phyloP scores from a whole-genome alignment of 2,888 invertebrate species.

The Acleris literana region DNA sequence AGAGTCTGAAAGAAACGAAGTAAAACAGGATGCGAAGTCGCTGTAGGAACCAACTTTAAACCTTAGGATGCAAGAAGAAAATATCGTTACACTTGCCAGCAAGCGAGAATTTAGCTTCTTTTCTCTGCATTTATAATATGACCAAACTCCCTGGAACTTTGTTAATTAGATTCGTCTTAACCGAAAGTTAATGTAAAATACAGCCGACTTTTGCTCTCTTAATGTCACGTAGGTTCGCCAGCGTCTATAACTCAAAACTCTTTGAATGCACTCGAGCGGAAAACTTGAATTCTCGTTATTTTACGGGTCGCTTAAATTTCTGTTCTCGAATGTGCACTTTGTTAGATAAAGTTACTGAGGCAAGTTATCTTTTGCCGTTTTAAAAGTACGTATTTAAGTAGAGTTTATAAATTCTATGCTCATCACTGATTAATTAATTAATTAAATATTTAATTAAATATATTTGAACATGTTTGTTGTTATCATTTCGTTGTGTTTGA shows the following conservation, averaged over 20 bases:
- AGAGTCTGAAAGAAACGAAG: constrained; percentile 19
- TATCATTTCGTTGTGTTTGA: too few relatives aligned
- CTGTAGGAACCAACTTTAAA: constrained; percentile 44
- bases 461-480: too few relatives aligned
- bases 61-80: constrained; percentile 51
- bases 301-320: constrained; percentile 41
- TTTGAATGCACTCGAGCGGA: constrained; percentile 51
- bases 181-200: constrained; percentile 70
- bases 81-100: constrained; percentile 52
- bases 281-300: constrained; percentile 52
- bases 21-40: constrained; percentile 8
- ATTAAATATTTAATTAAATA: too few relatives aligned
- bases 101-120: constrained; percentile 58
- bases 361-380: background rate
- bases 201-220: constrained; percentile 61
- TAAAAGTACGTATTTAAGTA: background rate
- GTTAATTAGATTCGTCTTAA: constrained; percentile 69
- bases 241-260: constrained; percentile 58
- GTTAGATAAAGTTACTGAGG: constrained; percentile 11
- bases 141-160: constrained; percentile 65
- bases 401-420: too few relatives aligned
- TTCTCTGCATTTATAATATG: constrained; percentile 71
- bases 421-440: background rate
- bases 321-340: constrained; percentile 36
- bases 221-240: constrained; percentile 61